Evolutionary conservation across 1,140 invertebrate genomes (phyloP).

Genomic region (Coptotermes formosanus): DNA sequence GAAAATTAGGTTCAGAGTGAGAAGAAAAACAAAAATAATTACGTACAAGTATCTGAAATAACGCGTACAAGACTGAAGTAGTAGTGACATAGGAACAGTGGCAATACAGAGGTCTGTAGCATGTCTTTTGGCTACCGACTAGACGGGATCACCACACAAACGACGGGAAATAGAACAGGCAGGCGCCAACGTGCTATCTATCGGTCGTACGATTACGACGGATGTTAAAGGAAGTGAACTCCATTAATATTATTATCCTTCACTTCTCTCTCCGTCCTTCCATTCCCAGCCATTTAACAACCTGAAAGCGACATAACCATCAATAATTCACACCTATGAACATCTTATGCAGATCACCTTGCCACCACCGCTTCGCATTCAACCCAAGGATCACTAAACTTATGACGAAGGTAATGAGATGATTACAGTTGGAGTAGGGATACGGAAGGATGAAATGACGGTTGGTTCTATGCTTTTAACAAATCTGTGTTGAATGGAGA

Average conservation of each 20-base stretch:
- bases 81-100: no score
- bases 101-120: background rate
- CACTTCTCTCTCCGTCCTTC: background rate
- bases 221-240: conserved; percentile 12
- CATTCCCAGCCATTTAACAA: background rate
- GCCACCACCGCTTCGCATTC: background rate
- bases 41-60: no score
- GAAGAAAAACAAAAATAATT: no score
- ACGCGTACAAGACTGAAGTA: no score
- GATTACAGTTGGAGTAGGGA: no score
- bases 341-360: background rate
- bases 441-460: no score
- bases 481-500: no score
- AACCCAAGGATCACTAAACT: background rate
- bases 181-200: background rate
- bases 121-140: background rate
- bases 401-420: no score
- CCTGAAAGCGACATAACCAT: conserved; percentile 1
- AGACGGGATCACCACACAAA: background rate
- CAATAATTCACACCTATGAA: conserved; percentile 15
- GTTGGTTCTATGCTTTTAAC: no score
- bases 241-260: conserved; percentile 15
- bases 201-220: background rate
- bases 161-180: background rate
- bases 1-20: no score